Percentiles rank a stretch among this genome's conserved stretches.
These are phyloP conservation scores for Tetrax tetrax DNA, from an alignment of 2,113 vertebrate genomes.

Conservation along the genomic window DNA sequence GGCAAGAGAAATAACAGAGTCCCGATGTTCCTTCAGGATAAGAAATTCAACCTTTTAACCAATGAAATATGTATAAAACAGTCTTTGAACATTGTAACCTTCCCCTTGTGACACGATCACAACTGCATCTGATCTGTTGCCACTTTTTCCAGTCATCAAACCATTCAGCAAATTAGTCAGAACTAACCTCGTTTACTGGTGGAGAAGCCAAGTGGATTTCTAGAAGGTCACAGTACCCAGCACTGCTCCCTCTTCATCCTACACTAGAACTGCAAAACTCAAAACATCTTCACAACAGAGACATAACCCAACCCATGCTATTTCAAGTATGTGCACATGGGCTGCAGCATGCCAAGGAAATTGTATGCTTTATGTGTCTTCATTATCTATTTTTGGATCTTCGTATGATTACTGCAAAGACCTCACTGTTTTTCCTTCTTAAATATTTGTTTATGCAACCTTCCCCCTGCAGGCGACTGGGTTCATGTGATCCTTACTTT, in stretches of 20 bases:
- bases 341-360: background rate
- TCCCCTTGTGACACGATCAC: background rate
- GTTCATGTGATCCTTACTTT: conserved; percentile 58
- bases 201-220: background rate
- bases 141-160: conserved; percentile 44
- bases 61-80: conserved; percentile 68
- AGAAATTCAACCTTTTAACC: conserved; percentile 62
- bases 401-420: conserved; percentile 43
- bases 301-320: background rate
- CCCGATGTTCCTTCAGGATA: conserved; percentile 64
- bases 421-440: conserved; percentile 39
- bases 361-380: background rate
- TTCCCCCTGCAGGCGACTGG: conserved; percentile 11
- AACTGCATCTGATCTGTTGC: background rate
- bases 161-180: conserved; percentile 35
- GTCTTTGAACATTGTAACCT: conserved; percentile 48
- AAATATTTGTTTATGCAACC: conserved; percentile 59
- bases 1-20: conserved; percentile 27
- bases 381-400: conserved; percentile 48
- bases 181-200: background rate
- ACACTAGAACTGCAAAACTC: background rate
- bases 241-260: background rate
- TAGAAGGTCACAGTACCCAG: background rate
- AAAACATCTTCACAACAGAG: background rate
- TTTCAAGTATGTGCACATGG: background rate